Evolutionary conservation across 37 sponge, comb jelly and placozoan species (phyloP).

Genomic region (Amphimedon queenslandica): DNA sequence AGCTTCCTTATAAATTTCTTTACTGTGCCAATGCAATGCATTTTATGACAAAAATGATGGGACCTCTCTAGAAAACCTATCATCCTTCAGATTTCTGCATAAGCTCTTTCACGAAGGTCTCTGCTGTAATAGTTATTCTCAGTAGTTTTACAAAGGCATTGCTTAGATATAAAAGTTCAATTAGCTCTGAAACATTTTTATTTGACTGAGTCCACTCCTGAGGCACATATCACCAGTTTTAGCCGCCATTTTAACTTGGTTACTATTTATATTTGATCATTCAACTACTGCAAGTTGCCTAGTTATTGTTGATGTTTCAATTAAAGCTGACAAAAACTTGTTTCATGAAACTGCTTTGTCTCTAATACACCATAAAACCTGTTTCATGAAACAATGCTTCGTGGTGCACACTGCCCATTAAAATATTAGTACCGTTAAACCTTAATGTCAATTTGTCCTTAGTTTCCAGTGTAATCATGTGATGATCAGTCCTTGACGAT

Average conservation of each 20-base stretch:
- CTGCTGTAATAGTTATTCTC: not conserved
- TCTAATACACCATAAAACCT: not conserved
- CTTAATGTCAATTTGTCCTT: too few relatives aligned
- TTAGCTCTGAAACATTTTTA: not conserved
- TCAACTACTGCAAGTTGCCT: not conserved
- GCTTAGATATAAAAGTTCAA: not conserved
- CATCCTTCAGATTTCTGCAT: not conserved
- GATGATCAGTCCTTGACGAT: too few relatives aligned
- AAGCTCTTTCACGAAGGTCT: not conserved
- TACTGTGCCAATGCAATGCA: not conserved
- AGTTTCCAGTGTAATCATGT: too few relatives aligned
- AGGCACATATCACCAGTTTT: too few relatives aligned
- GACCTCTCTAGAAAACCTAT: not conserved
- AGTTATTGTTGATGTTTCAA: not conserved
- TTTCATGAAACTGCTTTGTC: not conserved
- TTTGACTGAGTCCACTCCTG: not conserved
- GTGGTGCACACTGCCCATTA: not conserved
- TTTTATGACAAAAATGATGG: not conserved
- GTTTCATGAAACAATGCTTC: not conserved
- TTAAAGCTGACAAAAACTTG: not conserved
- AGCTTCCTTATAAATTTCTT: not conserved
- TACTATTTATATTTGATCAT: not conserved
- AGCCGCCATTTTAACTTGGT: not conserved
- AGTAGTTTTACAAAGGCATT: not conserved
- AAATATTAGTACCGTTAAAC: too few relatives aligned